Evolutionary conservation across 1,140 invertebrate species (phyloP).

Genomic region (Parapsyche elsis): DNA sequence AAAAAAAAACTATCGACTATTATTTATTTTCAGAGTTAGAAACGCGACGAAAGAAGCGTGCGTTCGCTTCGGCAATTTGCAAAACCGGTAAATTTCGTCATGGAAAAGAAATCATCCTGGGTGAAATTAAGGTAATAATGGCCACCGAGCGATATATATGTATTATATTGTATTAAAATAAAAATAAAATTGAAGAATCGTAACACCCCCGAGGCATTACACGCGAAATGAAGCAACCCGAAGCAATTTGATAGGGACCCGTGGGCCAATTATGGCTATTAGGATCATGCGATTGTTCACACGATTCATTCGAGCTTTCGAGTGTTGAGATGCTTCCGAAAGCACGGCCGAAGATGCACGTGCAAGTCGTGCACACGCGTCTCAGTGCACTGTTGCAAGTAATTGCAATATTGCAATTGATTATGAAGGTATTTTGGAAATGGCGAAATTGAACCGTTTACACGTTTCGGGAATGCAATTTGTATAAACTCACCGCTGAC

Average conservation of each 20-base stretch:
- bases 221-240: conserved; percentile 30
- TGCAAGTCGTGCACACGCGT: not conserved
- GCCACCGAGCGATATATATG: conserved; percentile 2
- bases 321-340: not conserved
- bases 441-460: no score
- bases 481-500: no score
- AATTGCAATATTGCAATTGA: not conserved
- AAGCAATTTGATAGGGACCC: conserved; percentile 12
- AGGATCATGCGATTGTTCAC: conserved; percentile 38
- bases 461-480: no score
- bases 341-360: not conserved
- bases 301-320: not conserved
- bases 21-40: not conserved
- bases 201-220: conserved; percentile 20
- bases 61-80: not conserved
- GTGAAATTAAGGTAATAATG: conserved; percentile 16
- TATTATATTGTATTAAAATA: not conserved
- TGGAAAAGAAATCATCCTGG: conserved; percentile 1
- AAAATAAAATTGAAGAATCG: conserved; percentile 24
- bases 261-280: conserved; percentile 35
- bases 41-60: not conserved
- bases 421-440: not conserved
- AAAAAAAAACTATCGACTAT: not conserved
- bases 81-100: conserved; percentile 8
- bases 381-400: no score